Base-by-base conservation (phyloP, 2,888 invertebrate genomes). In the Epiblema foenella region DNA sequence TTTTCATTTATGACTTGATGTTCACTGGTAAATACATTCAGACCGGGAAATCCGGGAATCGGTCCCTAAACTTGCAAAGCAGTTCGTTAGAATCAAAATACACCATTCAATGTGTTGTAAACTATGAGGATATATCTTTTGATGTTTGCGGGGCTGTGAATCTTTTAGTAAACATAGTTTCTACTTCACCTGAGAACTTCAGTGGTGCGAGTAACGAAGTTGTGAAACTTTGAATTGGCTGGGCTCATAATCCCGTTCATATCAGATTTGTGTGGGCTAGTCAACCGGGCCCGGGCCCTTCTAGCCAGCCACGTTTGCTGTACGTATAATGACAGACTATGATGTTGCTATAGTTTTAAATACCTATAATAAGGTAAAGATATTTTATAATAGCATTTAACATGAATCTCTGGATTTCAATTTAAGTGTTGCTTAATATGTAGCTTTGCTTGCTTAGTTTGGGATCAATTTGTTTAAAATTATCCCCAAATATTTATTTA, bases 201-300 rank as follows among this genome's bases (percentile, higher is more conserved):
- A 87, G 84, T 87, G 84, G 85, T 73, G 89, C 88, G 89, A 79
- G 83, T 89, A 89, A 90, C 89, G 86, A 89, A 90, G 89, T 90
- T 90, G 84, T 81, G 84, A 86, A 90, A 90, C 90, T 90, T 90
- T 86, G 82, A 89, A 90, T 90, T 90, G 89, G 88, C 77, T 75
- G 73, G 74, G 68, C 70, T 72, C 75, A 70, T 71, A 71, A 71
- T 67, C 71, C 66, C 39, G 66, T 60, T 62, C 62, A 37, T 56
- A 71, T 67, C 71, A 60, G 71, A 71, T 71, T 71, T 71, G 66
- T 62, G 67, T 60, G 71, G 71, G 39, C 69, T 46, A 59, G 42
- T 42, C 62, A 54, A 15, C 42, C 68, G 60, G 17, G 46, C 18
- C 52, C 33, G 46, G 65, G 54, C 56, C 57, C 46, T 42, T 15